A percentile compares a stretch with the other conserved stretches of the same genome.
Evolutionary conservation across 2,888 invertebrate genomes (phyloP).

Genomic region (Drosophila barbarae): DNA sequence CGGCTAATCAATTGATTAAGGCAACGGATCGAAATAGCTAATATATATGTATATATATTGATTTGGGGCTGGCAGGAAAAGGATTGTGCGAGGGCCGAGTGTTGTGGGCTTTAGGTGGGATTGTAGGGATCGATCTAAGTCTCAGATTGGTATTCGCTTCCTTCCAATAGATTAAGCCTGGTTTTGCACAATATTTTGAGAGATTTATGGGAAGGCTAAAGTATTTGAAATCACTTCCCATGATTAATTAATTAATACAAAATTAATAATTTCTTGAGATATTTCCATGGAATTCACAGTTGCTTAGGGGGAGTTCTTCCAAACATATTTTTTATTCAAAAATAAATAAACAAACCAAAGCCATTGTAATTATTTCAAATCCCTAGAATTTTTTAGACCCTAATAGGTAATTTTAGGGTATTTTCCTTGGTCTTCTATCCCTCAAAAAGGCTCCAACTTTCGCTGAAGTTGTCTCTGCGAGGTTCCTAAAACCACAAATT

Average conservation of each 20-base stretch:
- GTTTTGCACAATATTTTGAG: conserved; percentile 22
- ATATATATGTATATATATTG: conserved; percentile 1
- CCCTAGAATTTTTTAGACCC: rapidly evolving
- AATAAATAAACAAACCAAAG: neutral
- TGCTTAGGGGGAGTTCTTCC: neutral
- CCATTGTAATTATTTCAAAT: too few relatives aligned
- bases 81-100: conserved; percentile 8
- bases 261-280: neutral
- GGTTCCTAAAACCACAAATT: conserved; percentile 1
- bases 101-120: conserved; percentile 15
- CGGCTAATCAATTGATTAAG: conserved; percentile 52
- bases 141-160: neutral
- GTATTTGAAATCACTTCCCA: neutral
- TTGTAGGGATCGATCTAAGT: conserved; percentile 10
- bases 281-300: neutral
- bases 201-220: conserved; percentile 5
- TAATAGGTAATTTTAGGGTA: neutral
- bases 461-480: neutral
- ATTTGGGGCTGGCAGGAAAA: conserved; percentile 20
- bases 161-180: conserved; percentile 20
- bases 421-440: neutral
- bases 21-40: conserved; percentile 9
- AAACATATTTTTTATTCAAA: neutral
- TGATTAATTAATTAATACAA: neutral
- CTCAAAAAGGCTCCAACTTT: neutral